These are phyloP conservation scores for Aviceda subcristata DNA, from an alignment of 2,113 vertebrate genomes.

Conservation along the genomic window DNA sequence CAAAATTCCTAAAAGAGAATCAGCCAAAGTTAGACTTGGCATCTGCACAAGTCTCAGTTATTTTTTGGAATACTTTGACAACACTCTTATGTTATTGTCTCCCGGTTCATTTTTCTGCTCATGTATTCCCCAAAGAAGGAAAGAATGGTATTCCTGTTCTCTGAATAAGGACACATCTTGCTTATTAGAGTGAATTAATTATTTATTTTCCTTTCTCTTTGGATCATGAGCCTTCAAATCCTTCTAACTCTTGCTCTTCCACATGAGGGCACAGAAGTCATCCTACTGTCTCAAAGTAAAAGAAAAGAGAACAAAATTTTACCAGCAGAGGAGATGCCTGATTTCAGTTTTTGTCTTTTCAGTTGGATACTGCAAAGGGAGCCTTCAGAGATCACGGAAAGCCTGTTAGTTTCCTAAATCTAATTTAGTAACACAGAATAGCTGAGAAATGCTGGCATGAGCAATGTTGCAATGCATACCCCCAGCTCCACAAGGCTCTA, in stretches of 20 bases:
- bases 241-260: background rate
- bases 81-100: conserved; percentile 54
- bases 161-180: conserved; percentile 57
- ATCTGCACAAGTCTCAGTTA: conserved; percentile 35
- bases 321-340: background rate
- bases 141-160: conserved; percentile 44
- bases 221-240: background rate
- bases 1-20: conserved; percentile 57
- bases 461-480: background rate
- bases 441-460: background rate
- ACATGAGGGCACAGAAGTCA: background rate
- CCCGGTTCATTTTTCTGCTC: conserved; percentile 33
- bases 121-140: conserved; percentile 66
- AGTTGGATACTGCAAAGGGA: background rate
- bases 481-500: background rate
- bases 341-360: background rate
- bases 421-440: background rate
- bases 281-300: background rate
- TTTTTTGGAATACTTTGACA: conserved; percentile 64
- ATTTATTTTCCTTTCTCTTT: background rate
- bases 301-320: background rate
- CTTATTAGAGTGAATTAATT: background rate
- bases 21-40: conserved; percentile 51
- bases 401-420: background rate
- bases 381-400: background rate